These are phyloP conservation scores for Venustoraphidia nigricollis DNA, from an alignment of 2,888 invertebrate species.

Conservation along the genomic window DNA sequence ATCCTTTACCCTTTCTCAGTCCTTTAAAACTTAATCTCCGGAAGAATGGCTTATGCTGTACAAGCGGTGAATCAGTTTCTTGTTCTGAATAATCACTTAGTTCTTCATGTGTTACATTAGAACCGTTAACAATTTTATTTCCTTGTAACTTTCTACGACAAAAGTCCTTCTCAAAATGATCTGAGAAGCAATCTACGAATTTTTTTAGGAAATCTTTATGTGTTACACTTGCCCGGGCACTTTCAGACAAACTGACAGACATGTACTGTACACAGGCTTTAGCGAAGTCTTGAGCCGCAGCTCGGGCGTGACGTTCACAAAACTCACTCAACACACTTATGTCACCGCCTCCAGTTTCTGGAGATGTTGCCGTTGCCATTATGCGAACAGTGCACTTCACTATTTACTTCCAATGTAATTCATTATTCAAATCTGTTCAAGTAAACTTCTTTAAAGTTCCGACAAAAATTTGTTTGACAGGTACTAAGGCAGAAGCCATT, in stretches of 20 bases:
- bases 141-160: conserved; percentile 32
- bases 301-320: conserved; percentile 74
- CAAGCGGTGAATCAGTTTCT: conserved; percentile 64
- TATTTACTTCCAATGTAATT: no score
- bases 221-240: conserved; percentile 46
- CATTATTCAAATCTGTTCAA: no score
- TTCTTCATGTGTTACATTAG: conserved; percentile 21
- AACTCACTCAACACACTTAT: conserved; percentile 66
- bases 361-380: conserved; percentile 7
- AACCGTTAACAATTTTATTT: conserved; percentile 29
- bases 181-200: conserved; percentile 71
- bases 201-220: conserved; percentile 68
- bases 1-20: conserved; percentile 62
- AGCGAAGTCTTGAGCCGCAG: conserved; percentile 77
- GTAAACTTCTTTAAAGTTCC: no score
- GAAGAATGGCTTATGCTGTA: conserved; percentile 70
- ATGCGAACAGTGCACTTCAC: conserved; percentile 2
- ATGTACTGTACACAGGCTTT: conserved; percentile 70
- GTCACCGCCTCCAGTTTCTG: conserved; percentile 30
- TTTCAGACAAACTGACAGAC: conserved; percentile 50
- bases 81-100: conserved; percentile 54
- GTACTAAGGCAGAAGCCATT: no score
- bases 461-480: no score
- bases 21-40: conserved; percentile 75
- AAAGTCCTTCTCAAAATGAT: conserved; percentile 72